These are phyloP conservation scores for Hyperoplus immaculatus DNA, from an alignment of 2,797 vertebrate species.

Conservation along the genomic window DNA sequence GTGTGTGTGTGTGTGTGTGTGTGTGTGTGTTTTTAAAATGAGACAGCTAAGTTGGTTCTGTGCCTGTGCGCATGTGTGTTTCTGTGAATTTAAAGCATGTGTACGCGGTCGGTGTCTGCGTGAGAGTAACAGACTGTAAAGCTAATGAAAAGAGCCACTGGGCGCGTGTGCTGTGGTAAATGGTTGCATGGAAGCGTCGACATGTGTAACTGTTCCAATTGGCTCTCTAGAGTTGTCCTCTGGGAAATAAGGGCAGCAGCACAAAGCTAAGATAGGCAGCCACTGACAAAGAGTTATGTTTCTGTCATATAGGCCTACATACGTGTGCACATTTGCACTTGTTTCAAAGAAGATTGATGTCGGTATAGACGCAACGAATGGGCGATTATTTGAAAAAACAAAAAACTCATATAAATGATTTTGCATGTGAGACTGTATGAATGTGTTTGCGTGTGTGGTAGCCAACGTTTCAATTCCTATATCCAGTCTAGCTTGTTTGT, in stretches of 20 bases:
- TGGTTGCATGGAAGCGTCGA: conserved; percentile 65
- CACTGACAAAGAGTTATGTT: conserved; percentile 51
- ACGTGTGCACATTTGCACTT: conserved; percentile 35
- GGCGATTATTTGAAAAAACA: conserved; percentile 3
- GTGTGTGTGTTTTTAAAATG: conserved; percentile 28
- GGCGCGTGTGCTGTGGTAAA: conserved; percentile 57
- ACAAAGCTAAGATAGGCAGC: conserved; percentile 43
- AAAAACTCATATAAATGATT: background rate
- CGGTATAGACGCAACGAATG: conserved; percentile 10
- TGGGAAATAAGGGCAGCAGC: conserved; percentile 79
- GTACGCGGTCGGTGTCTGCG: conserved; percentile 14
- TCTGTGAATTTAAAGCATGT: conserved; percentile 30
- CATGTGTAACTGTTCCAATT: conserved; percentile 77
- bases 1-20: conserved; percentile 16
- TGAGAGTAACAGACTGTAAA: conserved; percentile 34
- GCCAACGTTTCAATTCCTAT: background rate
- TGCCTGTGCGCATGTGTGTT: conserved; percentile 1
- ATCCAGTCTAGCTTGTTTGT: background rate
- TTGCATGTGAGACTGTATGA: background rate
- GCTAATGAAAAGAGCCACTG: conserved; percentile 60
- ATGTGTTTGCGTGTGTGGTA: background rate
- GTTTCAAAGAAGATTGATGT: conserved; percentile 38
- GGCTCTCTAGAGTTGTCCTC: conserved; percentile 69
- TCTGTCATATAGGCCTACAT: conserved; percentile 25
- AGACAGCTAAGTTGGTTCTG: conserved; percentile 36